Evolutionary conservation across 2,888 invertebrate species (phyloP), one percentile per base, ranked within the genome.

Genomic region (Tyria jacobaeae): DNA sequence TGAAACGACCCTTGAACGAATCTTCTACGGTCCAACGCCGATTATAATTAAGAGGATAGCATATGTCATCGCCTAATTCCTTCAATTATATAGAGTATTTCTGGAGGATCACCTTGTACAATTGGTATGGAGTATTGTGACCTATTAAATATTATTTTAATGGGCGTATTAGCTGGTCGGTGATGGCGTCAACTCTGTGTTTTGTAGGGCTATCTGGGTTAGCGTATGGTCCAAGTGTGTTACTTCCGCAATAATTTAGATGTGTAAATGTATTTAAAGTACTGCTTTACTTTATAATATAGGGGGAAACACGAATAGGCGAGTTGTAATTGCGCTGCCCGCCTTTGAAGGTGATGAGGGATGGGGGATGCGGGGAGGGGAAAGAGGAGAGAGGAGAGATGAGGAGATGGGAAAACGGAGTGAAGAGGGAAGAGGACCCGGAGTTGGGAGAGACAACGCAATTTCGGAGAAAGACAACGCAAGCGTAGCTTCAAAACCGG

Each of bases 151-250:
- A 76, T 81, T 77, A 78, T 79, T 80, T n/a, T n/a, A n/a, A 84
- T 82, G 75, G 75, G 39, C 64, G 57, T 66, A 71, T 71, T 70
- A 61, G 79, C 75, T 81, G 78, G 82, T 83, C 79, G 76, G 70
- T 60, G 84, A 86, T 89, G 89, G 84, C 89, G 89, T 88, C 89
- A 90, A 82, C 82, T 72, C 70, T 70, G 69, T 80, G 73, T 70
- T 76, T n/a, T 73, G 64, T 77, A 71, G 70, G 76, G 70, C 61
- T 73, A 71, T 76, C 75, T 79, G 72, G 76, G 76, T 76, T 80
- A 75, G 60, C 37, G 62, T 76, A 76, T 81, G 75, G 77, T 68
- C 21, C 55, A 71, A 76, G 64, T 58, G 44, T 37, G 21, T n/a
- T 15, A 21, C 12, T 21, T 27, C 6, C 9, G 1, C 5, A 14